Evolutionary conservation across 1,140 invertebrate species (phyloP).

Genomic region (Drosophila tsacasi): DNA sequence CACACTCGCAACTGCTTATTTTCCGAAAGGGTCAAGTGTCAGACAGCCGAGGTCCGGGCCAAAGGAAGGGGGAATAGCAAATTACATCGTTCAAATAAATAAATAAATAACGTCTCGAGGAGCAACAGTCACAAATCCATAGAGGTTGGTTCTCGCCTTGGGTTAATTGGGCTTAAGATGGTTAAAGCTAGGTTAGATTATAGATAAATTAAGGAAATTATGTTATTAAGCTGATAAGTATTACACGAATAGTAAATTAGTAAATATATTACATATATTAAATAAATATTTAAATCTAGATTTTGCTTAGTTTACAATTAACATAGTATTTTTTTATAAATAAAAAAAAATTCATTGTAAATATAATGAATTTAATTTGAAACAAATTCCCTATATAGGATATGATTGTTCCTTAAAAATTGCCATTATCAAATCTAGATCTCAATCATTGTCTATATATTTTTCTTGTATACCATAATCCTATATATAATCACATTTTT

Average conservation of each 20-base stretch:
- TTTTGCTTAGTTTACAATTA: too few relatives aligned
- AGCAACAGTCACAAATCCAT: constrained; percentile 15
- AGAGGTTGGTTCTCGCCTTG: neutral
- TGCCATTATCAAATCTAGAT: too few relatives aligned
- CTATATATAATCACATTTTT: too few relatives aligned
- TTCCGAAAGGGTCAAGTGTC: constrained; percentile 80
- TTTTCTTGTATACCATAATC: too few relatives aligned
- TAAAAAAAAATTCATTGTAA: too few relatives aligned
- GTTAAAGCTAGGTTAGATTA: neutral
- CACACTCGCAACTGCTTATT: constrained; percentile 68
- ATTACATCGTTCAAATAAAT: constrained; percentile 59
- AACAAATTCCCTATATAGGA: too few relatives aligned
- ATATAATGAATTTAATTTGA: too few relatives aligned
- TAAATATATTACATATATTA: too few relatives aligned
- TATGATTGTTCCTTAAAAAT: too few relatives aligned
- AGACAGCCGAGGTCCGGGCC: constrained; percentile 27
- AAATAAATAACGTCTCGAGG: constrained; percentile 49
- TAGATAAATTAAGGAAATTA: neutral
- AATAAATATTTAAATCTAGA: neutral
- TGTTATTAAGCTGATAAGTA: neutral
- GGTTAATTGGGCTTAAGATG: neutral
- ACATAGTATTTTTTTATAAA: too few relatives aligned
- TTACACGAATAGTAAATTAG: too few relatives aligned
- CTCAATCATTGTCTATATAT: too few relatives aligned
- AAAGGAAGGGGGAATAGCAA: constrained; percentile 45